These are phyloP conservation scores for Anarsia innoxiella DNA, from an alignment of 2,888 invertebrate species.

Conservation along the genomic window DNA sequence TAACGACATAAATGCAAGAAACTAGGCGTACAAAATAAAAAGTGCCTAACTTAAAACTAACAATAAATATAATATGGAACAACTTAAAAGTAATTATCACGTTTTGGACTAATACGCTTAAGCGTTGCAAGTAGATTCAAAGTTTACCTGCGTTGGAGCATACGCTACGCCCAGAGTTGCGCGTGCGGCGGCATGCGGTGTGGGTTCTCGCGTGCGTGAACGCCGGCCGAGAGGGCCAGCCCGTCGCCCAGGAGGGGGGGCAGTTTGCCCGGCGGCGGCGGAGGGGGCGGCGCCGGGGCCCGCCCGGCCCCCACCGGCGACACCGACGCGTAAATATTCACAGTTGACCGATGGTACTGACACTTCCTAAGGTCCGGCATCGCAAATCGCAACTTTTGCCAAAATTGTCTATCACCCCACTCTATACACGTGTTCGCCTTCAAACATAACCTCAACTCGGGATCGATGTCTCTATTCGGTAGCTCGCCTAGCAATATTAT, in stretches of 20 bases:
- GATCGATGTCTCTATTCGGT: conserved; percentile 91
- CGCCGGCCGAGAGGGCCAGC: conserved; percentile 56
- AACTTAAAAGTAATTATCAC: conserved; percentile 67
- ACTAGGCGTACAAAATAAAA: conserved; percentile 23
- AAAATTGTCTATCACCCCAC: conserved; percentile 96
- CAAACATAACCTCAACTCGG: conserved; percentile 91
- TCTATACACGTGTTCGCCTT: conserved; percentile 94
- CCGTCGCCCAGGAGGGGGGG: conserved; percentile 74
- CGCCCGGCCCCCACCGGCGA: conserved; percentile 72
- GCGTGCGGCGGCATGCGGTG: conserved; percentile 79
- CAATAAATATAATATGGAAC: conserved; percentile 58
- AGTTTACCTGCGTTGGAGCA: conserved; percentile 79
- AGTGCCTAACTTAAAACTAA: conserved; percentile 37
- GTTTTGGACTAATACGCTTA: conserved; percentile 73
- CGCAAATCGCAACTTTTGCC: conserved; percentile 95
- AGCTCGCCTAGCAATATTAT: conserved; percentile 93
- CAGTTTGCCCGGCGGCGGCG: conserved; percentile 78
- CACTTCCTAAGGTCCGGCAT: conserved; percentile 87
- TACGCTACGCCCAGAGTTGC: conserved; percentile 88
- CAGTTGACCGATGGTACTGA: conserved; percentile 79
- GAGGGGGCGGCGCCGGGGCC: conserved; percentile 77
- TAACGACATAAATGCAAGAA: conserved; percentile 51
- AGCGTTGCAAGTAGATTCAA: conserved; percentile 62
- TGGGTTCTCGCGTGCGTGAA: conserved; percentile 61
- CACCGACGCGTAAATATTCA: conserved; percentile 83